Evolutionary conservation across 2,797 vertebrate genomes (phyloP).

Genomic region (Tolypeutes matacus): DNA sequence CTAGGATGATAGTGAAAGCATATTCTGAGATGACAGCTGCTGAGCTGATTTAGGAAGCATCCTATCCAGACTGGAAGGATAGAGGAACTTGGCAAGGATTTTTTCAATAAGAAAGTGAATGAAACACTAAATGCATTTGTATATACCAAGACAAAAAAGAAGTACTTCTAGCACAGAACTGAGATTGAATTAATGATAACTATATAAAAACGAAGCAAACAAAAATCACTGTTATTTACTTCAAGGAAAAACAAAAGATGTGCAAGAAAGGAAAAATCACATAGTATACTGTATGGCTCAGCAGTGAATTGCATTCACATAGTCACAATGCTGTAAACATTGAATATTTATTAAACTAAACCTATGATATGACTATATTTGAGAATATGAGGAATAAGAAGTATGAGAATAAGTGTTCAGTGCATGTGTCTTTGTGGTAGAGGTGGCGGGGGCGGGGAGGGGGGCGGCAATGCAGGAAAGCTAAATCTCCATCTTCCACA

Average conservation of each 20-base stretch:
- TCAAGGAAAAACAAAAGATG: not conserved
- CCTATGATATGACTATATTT: not conserved
- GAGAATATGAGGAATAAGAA: not conserved
- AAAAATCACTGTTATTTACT: not conserved
- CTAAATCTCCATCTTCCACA: not conserved
- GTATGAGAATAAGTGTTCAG: not conserved
- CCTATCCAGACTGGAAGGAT: not conserved
- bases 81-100: no score
- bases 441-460: not conserved
- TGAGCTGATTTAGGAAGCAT: not conserved
- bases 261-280: not conserved
- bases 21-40: not conserved
- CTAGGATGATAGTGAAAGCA: not conserved
- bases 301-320: not conserved
- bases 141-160: not conserved
- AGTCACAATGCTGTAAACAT: not conserved
- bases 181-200: not conserved
- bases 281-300: not conserved
- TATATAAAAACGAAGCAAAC: not conserved
- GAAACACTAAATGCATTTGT: not conserved
- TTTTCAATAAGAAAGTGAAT: not conserved
- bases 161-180: not conserved
- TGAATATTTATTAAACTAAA: not conserved
- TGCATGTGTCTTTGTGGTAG: not conserved
- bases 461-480: no score